A percentile compares a stretch with the other conserved stretches of the same genome.
Evolutionary conservation across 2,113 vertebrate genomes (phyloP).

Genomic region (Brachyistius frenatus): DNA sequence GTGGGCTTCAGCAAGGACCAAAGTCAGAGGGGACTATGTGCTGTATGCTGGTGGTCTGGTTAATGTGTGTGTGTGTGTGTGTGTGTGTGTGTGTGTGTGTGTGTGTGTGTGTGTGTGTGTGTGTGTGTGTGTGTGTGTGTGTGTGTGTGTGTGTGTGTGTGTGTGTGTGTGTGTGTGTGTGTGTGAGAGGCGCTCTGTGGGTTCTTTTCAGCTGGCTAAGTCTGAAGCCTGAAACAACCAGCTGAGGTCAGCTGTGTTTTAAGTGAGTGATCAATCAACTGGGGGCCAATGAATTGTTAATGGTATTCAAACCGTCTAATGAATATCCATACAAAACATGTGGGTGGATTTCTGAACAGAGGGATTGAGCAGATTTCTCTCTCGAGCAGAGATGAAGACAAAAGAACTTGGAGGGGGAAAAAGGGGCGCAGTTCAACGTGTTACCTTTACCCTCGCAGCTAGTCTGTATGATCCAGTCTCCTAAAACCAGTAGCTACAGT

Average conservation of each 20-base stretch:
- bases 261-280: slow-evolving; percentile 72
- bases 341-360: slow-evolving; percentile 34
- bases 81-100: slow-evolving; percentile 6
- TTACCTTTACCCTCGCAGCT: background rate
- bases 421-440: background rate
- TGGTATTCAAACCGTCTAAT: slow-evolving; percentile 53
- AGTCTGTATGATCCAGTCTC: slow-evolving; percentile 1
- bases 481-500: background rate
- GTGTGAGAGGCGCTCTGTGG: slow-evolving; percentile 54
- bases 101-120: background rate
- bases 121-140: slow-evolving; percentile 41
- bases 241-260: slow-evolving; percentile 46
- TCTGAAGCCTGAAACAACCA: slow-evolving; percentile 51
- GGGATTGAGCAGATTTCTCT: slow-evolving; percentile 2
- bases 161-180: slow-evolving; percentile 23
- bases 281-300: slow-evolving; percentile 53
- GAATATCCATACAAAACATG: slow-evolving; percentile 44
- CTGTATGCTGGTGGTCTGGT: slow-evolving; percentile 71
- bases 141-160: slow-evolving; percentile 28
- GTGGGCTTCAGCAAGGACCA: slow-evolving; percentile 64
- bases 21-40: slow-evolving; percentile 63
- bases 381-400: background rate
- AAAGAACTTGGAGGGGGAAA: too few species aligned
- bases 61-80: slow-evolving; percentile 35
- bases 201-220: slow-evolving; percentile 43